phyloP scores from a whole-genome alignment of 2,888 invertebrate species.

The Lasioglossum villosulum region DNA sequence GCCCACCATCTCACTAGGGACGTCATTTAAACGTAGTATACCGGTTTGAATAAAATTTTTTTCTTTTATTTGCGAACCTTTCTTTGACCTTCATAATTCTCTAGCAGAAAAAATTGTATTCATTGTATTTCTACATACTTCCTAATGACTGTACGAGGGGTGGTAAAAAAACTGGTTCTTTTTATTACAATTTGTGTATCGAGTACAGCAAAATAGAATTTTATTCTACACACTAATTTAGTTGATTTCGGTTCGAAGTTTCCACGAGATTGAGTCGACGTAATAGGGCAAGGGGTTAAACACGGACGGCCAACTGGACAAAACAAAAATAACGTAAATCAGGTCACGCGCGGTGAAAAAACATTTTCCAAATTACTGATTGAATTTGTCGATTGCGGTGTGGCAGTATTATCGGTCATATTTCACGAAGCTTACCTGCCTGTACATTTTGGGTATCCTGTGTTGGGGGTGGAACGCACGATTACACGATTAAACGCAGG shows the following conservation, averaged over 20 bases:
- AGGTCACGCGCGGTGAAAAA: not conserved
- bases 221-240: not conserved
- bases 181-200: not conserved
- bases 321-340: not conserved
- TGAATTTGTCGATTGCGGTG: not conserved
- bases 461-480: conserved; percentile 27
- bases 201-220: too few relatives aligned
- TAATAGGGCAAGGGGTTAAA: not conserved
- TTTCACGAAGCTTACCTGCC: conserved; percentile 41
- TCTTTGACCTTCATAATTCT: not conserved
- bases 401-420: conserved; percentile 28
- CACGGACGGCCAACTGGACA: not conserved
- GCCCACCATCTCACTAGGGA: not conserved
- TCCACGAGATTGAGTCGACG: not conserved
- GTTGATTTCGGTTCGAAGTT: not conserved
- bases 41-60: not conserved
- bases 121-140: too few relatives aligned
- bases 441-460: not conserved
- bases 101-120: not conserved
- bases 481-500: conserved; percentile 53
- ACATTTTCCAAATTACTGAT: conserved; percentile 4
- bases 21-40: not conserved
- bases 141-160: too few relatives aligned
- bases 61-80: not conserved
- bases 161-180: too few relatives aligned